Conservation (phyloP, 2,113 vertebrate species). For the Sylvia atricapilla region DNA sequence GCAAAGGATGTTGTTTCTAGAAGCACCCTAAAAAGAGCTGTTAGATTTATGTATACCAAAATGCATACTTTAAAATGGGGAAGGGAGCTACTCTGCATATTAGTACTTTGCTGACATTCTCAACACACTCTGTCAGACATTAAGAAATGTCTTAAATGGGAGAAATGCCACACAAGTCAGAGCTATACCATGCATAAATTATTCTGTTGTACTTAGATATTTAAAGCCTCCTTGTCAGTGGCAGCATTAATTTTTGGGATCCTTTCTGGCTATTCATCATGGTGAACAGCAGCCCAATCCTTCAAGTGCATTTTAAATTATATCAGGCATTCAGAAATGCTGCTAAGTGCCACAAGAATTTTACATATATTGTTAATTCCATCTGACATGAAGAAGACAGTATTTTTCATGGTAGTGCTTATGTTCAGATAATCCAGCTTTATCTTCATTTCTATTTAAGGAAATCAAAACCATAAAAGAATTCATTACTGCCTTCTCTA, state of each 20-base stretch:
- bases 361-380: neutral
- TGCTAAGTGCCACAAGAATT: neutral
- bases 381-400: neutral
- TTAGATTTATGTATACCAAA: neutral
- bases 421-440: neutral
- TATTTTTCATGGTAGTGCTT: neutral
- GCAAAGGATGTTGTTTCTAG: neutral
- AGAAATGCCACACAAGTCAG: neutral
- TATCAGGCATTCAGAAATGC: neutral
- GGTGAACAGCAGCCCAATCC: neutral
- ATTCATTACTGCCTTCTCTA: neutral
- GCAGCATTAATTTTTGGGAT: neutral
- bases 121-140: neutral
- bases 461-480: neutral
- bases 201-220: neutral
- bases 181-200: slow-evolving; percentile 5
- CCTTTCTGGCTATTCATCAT: neutral
- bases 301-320: neutral
- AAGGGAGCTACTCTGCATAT: neutral
- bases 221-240: slow-evolving; percentile 14
- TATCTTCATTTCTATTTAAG: neutral
- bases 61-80: neutral
- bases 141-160: neutral
- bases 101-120: neutral
- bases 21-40: neutral